These are phyloP conservation scores for Meteorus colon DNA, from an alignment of 2,888 invertebrate genomes.

Conservation along the genomic window DNA sequence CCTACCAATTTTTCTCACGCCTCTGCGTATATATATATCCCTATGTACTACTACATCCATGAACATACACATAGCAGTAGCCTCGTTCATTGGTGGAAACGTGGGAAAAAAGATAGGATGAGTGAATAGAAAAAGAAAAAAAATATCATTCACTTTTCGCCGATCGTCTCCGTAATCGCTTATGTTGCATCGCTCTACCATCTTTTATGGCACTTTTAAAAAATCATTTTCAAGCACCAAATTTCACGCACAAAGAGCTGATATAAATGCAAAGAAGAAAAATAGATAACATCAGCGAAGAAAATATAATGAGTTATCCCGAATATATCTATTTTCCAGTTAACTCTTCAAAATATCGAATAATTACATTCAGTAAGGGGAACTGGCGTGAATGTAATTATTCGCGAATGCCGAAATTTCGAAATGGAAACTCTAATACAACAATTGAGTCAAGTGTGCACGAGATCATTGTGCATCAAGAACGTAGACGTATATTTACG, in stretches of 20 bases:
- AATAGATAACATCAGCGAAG: neutral
- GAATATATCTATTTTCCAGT: too few relatives aligned
- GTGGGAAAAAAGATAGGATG: neutral
- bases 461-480: slow-evolving; percentile 6
- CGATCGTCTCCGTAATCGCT: neutral
- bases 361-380: too few relatives aligned
- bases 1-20: slow-evolving; percentile 45
- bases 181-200: neutral
- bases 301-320: too few relatives aligned
- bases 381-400: too few relatives aligned
- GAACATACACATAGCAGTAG: neutral
- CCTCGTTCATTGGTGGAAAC: neutral
- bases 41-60: neutral
- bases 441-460: neutral
- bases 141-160: slow-evolving; percentile 16
- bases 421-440: neutral
- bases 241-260: neutral
- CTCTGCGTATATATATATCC: neutral
- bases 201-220: too few relatives aligned
- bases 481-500: slow-evolving; percentile 1
- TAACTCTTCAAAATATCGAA: too few relatives aligned
- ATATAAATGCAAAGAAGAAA: neutral
- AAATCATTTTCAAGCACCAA: too few relatives aligned
- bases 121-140: neutral
- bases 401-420: neutral